Conservation (phyloP, 1,140 invertebrate species). For the Sycophila sp. region DNA sequence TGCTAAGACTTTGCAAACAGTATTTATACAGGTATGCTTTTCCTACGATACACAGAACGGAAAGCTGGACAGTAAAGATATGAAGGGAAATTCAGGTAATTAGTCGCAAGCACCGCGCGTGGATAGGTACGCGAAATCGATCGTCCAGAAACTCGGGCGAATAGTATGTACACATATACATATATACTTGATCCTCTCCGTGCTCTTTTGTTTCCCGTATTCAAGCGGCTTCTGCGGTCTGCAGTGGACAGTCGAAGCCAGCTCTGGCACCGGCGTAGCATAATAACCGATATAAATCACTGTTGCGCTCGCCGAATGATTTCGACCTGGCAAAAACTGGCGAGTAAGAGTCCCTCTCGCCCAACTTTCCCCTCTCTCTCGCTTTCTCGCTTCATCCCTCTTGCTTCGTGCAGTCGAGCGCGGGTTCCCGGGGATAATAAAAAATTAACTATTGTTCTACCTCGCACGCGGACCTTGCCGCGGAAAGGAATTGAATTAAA, state of each 20-base stretch:
- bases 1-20: neutral
- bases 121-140: constrained; percentile 26
- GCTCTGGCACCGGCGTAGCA: neutral
- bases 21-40: neutral
- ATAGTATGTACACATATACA: neutral
- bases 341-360: neutral
- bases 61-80: neutral
- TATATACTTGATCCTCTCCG: neutral
- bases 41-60: neutral
- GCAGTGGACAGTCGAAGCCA: constrained; percentile 11
- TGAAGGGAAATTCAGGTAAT: constrained; percentile 17
- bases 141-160: neutral
- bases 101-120: neutral
- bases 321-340: constrained; percentile 10
- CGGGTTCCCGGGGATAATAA: neutral
- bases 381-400: neutral
- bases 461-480: neutral
- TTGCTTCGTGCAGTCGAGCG: neutral
- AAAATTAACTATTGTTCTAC: constrained; percentile 24
- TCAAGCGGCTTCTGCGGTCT: neutral
- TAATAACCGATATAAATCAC: constrained; percentile 37
- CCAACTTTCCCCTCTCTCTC: neutral
- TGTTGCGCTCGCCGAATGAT: constrained; percentile 22
- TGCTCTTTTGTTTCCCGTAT: constrained; percentile 9
- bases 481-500: constrained; percentile 13